phyloP scores from a whole-genome alignment of 2,113 vertebrate genomes.

The Micromys minutus region DNA sequence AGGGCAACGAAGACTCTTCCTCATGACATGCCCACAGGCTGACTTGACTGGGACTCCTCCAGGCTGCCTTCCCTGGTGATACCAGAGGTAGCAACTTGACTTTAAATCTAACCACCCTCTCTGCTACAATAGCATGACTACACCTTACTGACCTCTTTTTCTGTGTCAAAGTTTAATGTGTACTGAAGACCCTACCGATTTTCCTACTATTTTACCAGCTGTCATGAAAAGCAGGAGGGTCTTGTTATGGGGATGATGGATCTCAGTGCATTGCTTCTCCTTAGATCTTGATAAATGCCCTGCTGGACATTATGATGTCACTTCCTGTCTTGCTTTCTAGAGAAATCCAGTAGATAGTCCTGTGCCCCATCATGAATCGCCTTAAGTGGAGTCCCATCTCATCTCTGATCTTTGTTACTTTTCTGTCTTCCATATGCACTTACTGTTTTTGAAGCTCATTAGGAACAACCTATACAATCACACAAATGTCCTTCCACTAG shows the following conservation, averaged over 20 bases:
- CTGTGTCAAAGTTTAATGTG: background rate
- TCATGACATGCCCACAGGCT: background rate
- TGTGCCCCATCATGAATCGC: background rate
- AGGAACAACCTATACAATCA: background rate
- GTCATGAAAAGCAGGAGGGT: no score
- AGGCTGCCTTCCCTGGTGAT: background rate
- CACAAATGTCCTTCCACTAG: background rate
- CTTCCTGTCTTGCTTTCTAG: background rate
- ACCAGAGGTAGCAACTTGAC: background rate
- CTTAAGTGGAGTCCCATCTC: background rate
- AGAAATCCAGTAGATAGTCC: background rate
- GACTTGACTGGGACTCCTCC: no score
- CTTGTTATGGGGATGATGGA: no score
- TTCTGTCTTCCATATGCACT: background rate
- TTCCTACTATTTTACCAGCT: background rate
- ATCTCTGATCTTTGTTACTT: background rate
- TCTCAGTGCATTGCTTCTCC: background rate
- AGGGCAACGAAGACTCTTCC: background rate
- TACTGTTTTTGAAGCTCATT: background rate
- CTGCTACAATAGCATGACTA: background rate
- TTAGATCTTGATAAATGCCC: background rate
- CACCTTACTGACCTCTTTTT: background rate
- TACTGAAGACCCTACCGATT: background rate
- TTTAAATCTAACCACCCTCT: background rate
- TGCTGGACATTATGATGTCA: background rate